phyloP scores from a whole-genome alignment of 1,140 invertebrate genomes.

The Habropoda laboriosa region DNA sequence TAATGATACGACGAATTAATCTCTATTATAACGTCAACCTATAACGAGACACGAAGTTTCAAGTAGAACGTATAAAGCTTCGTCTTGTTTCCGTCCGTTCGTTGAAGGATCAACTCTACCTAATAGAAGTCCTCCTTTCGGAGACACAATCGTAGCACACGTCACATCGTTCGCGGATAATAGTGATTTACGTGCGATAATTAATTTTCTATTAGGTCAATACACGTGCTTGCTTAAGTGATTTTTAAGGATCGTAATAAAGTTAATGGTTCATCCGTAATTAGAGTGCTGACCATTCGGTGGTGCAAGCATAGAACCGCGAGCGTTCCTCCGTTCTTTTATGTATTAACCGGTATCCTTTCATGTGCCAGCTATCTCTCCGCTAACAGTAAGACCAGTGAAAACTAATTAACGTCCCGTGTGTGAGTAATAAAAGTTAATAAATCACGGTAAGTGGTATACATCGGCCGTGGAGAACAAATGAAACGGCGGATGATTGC shows the following conservation, averaged over 20 bases:
- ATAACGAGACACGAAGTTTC: too few species aligned
- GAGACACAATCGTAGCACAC: too few species aligned
- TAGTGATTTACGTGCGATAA: conserved; percentile 6
- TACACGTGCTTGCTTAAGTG: not conserved
- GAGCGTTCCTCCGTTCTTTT: not conserved
- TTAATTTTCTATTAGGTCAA: conserved; percentile 28
- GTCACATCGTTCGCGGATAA: not conserved
- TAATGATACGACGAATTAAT: too few species aligned
- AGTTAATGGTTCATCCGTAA: conserved; percentile 20
- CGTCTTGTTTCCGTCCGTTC: not conserved
- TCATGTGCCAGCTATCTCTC: not conserved
- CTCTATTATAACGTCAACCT: too few species aligned
- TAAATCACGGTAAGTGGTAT: conserved; percentile 14
- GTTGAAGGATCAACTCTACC: not conserved
- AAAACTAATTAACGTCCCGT: conserved; percentile 11
- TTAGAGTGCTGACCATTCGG: conserved; percentile 6
- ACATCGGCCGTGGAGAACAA: not conserved
- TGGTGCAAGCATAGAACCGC: not conserved
- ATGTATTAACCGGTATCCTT: not conserved
- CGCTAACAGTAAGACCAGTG: not conserved
- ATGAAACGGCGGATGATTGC: not conserved
- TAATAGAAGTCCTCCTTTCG: not conserved
- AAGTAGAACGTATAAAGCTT: too few species aligned
- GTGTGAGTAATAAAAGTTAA: conserved; percentile 15
- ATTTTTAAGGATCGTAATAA: conserved; percentile 29